Conservation (phyloP, 2,888 invertebrate species). For the Oscheius sp. region DNA sequence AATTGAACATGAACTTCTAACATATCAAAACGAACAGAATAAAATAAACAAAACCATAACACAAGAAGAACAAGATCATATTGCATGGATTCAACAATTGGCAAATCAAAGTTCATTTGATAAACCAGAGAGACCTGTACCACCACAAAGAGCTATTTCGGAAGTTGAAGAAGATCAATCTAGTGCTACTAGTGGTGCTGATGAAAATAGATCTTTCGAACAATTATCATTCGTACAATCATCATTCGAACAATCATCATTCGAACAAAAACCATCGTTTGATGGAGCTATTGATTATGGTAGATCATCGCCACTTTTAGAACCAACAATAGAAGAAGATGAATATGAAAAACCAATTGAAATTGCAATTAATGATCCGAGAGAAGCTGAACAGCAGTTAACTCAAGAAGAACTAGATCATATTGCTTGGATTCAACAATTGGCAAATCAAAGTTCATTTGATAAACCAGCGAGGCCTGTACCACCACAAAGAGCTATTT, state of each 20-base stretch:
- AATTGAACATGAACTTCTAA: background rate
- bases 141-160: background rate
- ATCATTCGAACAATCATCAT: conserved; percentile 7
- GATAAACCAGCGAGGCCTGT: conserved; percentile 18
- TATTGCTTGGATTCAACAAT: conserved; percentile 40
- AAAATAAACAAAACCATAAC: background rate
- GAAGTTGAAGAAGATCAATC: background rate
- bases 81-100: conserved; percentile 39
- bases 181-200: background rate
- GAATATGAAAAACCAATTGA: background rate
- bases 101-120: conserved; percentile 46
- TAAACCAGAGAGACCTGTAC: background rate
- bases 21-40: background rate
- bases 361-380: too few species aligned
- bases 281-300: conserved; percentile 18
- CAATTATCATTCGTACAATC: conserved; percentile 33
- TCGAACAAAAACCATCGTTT: conserved; percentile 15
- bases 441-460: conserved; percentile 44
- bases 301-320: conserved; percentile 18
- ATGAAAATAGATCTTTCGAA: background rate
- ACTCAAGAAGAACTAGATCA: conserved; percentile 48
- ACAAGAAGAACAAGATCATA: conserved; percentile 50
- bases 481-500: background rate
- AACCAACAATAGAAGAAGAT: conserved; percentile 10
- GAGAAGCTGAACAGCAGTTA: background rate